Conservation (phyloP, 2,888 invertebrate genomes). For the Drosophila siamana region DNA sequence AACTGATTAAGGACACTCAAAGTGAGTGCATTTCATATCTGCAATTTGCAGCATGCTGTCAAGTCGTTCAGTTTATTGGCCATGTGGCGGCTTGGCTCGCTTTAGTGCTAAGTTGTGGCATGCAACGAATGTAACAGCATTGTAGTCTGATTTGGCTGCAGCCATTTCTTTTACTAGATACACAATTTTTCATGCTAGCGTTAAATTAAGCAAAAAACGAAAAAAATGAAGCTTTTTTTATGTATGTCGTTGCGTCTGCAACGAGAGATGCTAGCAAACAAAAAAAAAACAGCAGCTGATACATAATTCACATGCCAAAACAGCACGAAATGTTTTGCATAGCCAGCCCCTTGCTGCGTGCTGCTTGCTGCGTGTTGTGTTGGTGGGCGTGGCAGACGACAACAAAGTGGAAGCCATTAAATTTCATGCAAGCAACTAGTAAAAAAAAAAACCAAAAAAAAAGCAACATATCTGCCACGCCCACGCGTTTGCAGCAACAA, state of each 20-base stretch:
- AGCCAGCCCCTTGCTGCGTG: slow-evolving; percentile 30
- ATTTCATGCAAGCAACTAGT: slow-evolving; percentile 81
- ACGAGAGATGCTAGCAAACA: neutral
- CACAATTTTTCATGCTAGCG: slow-evolving; percentile 56
- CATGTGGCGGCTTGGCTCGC: neutral
- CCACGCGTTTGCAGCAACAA: slow-evolving; percentile 71
- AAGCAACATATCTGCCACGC: slow-evolving; percentile 72
- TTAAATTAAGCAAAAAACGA: slow-evolving; percentile 66
- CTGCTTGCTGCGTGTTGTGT: slow-evolving; percentile 17
- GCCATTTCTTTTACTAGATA: slow-evolving; percentile 34
- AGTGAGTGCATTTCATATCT: neutral
- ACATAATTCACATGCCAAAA: slow-evolving; percentile 79
- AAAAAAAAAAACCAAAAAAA: slow-evolving; percentile 8
- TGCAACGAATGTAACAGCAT: slow-evolving; percentile 46
- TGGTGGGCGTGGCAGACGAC: slow-evolving; percentile 64
- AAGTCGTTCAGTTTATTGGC: slow-evolving; percentile 8
- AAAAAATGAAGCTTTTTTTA: slow-evolving; percentile 14
- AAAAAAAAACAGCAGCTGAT: slow-evolving; percentile 52
- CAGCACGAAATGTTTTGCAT: slow-evolving; percentile 75
- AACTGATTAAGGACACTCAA: slow-evolving; percentile 9
- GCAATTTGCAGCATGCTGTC: slow-evolving; percentile 9
- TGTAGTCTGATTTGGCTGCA: slow-evolving; percentile 42
- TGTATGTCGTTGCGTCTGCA: slow-evolving; percentile 42
- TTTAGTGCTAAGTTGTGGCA: slow-evolving; percentile 40
- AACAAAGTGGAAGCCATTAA: slow-evolving; percentile 81